Conservation (phyloP, 2,888 invertebrate species). For the Molanna angustata region DNA sequence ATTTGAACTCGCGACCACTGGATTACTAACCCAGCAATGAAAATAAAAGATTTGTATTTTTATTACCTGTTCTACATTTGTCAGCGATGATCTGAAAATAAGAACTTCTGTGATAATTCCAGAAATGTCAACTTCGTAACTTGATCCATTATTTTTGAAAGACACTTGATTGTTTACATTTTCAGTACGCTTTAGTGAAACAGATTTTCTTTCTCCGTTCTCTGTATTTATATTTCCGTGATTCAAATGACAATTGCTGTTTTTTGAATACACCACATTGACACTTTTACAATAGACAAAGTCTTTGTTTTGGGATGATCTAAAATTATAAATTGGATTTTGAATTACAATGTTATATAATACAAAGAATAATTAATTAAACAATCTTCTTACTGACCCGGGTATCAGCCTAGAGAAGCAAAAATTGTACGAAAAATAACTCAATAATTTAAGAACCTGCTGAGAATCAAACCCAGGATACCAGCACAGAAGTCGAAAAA, state of each 20-base stretch:
- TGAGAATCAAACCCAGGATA: too few species aligned
- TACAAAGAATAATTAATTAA: too few species aligned
- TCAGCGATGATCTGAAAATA: conserved; percentile 43
- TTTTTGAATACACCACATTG: conserved; percentile 21
- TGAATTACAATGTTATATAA: too few species aligned
- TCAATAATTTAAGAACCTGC: too few species aligned
- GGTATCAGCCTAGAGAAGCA: too few species aligned
- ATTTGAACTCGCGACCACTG: too few species aligned
- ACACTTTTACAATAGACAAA: conserved; percentile 44
- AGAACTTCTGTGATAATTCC: conserved; percentile 43
- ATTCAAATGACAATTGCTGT: conserved; percentile 21
- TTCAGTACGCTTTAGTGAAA: conserved; percentile 1
- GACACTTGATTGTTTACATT: conserved; percentile 9
- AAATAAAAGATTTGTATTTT: too few species aligned
- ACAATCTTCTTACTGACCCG: too few species aligned
- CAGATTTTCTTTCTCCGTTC: background rate
- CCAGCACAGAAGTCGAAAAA: too few species aligned
- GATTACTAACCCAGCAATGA: too few species aligned
- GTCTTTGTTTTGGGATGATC: conserved; percentile 43
- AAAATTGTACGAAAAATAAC: too few species aligned
- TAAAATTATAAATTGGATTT: too few species aligned
- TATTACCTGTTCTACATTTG: conserved; percentile 24
- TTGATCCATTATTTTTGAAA: conserved; percentile 31
- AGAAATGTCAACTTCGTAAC: conserved; percentile 45
- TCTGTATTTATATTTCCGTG: background rate